Conservation (phyloP, 1,140 invertebrate genomes). For the Samia ricini region DNA sequence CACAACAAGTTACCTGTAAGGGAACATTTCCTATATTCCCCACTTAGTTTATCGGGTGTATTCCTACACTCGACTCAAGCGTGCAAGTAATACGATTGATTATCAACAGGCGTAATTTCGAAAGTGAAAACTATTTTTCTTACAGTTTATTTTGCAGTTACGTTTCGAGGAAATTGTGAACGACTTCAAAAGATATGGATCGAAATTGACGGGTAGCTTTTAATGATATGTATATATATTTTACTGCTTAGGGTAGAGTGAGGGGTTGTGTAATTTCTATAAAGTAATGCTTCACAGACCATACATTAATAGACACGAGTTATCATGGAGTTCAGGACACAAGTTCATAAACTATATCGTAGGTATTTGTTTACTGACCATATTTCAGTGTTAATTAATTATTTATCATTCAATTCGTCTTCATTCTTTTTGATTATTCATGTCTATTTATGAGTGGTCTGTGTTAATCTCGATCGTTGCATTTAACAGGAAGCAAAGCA, state of each 20-base stretch:
- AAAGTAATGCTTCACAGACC: no score
- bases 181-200: background rate
- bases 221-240: background rate
- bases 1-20: background rate
- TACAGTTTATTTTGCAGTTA: background rate
- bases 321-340: no score
- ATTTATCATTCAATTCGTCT: no score
- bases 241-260: background rate
- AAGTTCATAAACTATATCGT: no score
- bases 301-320: no score
- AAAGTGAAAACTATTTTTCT: background rate
- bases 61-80: background rate
- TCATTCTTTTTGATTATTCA: no score
- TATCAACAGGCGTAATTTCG: background rate
- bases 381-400: no score
- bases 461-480: no score
- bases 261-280: no score
- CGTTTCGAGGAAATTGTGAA: background rate
- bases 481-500: no score
- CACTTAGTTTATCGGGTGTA: background rate
- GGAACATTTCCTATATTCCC: background rate
- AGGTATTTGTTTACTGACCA: no score
- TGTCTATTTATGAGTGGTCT: no score
- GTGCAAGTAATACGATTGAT: background rate
- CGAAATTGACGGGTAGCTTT: background rate